phyloP scores from a whole-genome alignment of 2,888 invertebrate genomes.

The Brenthis hecate region DNA sequence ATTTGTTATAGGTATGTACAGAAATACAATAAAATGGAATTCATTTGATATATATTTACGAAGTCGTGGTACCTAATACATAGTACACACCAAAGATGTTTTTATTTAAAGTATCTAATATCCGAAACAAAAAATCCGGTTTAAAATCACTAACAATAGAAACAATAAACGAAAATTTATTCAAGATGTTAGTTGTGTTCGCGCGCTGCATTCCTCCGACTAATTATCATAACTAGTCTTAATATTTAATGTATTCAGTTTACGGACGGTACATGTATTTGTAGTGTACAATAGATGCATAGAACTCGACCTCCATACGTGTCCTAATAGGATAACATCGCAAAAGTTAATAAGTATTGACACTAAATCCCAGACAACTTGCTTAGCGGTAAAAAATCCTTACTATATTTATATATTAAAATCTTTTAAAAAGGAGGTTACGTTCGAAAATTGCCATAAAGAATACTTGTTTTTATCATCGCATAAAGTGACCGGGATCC shows the following conservation, averaged over 20 bases:
- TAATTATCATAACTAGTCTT: conserved; percentile 21
- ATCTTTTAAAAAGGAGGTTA: no score
- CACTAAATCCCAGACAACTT: no score
- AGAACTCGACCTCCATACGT: not conserved
- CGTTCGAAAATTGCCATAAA: no score
- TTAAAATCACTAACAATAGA: conserved; percentile 19
- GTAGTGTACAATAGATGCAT: conserved; percentile 10
- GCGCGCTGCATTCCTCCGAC: conserved; percentile 17
- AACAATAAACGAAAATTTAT: conserved; percentile 20
- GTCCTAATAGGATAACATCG: no score
- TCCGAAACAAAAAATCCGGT: conserved; percentile 8
- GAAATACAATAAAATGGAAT: not conserved
- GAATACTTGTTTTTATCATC: no score
- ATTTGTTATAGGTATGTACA: no score
- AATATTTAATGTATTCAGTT: conserved; percentile 14
- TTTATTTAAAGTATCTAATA: conserved; percentile 1
- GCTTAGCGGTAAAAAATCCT: no score
- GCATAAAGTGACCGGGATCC: no score
- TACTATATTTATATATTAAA: no score
- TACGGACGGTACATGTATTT: not conserved
- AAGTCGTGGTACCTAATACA: not conserved
- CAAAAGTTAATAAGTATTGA: no score
- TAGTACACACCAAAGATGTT: not conserved
- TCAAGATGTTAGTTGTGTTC: conserved; percentile 12
- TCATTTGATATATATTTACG: not conserved